Base-by-base conservation (phyloP, 1,140 invertebrate genomes). In the Euwallacea similis region DNA sequence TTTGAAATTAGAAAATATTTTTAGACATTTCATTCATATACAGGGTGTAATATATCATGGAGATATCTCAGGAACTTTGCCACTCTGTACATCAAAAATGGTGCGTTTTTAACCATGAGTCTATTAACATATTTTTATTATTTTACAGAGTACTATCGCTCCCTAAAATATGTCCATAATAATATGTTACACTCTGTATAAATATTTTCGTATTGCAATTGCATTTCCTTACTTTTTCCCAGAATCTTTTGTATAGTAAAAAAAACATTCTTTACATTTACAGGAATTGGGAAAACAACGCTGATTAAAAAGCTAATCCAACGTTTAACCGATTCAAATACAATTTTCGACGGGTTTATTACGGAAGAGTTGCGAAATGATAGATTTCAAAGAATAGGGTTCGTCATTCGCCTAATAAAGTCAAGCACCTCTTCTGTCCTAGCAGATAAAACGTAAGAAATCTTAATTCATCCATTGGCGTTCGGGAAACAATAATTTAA, bases 221-320 rank as follows among this genome's bases (percentile, higher is more conserved):
- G 13, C 9, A 50, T 2, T 50, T 50, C 13, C 46, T 7, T 50
- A 7, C 6, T 50, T 50, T 50, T 11, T 50, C 46, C 0, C 46
- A 50, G 6, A 2, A 7, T 3, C 6, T 0, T 50, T 6, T 65
- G 11, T 41, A 65, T 73, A 75, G 15, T 56, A 87, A n/a, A n/a
- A n/a, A n/a, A n/a, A n/a, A n/a, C 21, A 33, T 33, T 33, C 4
- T 33, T 33, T 33, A 33, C 21, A 33, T 33, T 33, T 33, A 33
- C 21, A 33, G 87, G 88, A 46, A 82, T 88, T 59, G 88, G 88
- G 44, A 89, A 89, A 78, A 89, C 88, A 41, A 88, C 88, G 11
- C 63, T 89, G 9, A 82, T 87, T 44, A 84, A 85, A 75, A 86
- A 87, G 74, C 67, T 86, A 15, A 78, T 77, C 69, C 73, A 82